Conservation (phyloP, 1,140 invertebrate genomes). For the Plectrocnemia conspersa region DNA sequence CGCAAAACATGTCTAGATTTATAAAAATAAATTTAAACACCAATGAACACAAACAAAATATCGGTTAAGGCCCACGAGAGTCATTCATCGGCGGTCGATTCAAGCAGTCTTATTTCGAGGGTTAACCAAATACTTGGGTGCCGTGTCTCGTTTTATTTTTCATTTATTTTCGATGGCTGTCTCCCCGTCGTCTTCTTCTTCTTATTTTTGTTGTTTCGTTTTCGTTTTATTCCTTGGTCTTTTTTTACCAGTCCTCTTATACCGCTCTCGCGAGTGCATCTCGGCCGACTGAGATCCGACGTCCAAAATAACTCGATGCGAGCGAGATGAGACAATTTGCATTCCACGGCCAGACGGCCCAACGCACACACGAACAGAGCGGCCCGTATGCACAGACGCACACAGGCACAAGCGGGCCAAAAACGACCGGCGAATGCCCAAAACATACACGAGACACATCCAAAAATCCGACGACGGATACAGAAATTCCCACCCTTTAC, state of each 20-base stretch:
- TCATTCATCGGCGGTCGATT: neutral
- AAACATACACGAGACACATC: too few species aligned
- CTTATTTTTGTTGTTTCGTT: conserved; percentile 10
- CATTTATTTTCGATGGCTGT: conserved; percentile 9
- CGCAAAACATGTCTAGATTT: neutral
- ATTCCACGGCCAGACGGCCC: conserved; percentile 28
- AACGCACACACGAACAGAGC: conserved; percentile 12
- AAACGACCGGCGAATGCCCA: too few species aligned
- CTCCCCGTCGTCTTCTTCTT: conserved; percentile 6
- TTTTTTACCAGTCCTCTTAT: conserved; percentile 25
- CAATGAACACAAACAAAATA: too few species aligned
- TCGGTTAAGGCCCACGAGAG: too few species aligned
- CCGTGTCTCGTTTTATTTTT: conserved; percentile 20
- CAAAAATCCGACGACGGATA: too few species aligned
- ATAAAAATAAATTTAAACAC: too few species aligned
- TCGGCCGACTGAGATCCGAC: conserved; percentile 31
- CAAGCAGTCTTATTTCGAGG: conserved; percentile 5
- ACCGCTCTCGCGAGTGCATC: conserved; percentile 26
- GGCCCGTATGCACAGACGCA: neutral
- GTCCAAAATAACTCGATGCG: conserved; percentile 34
- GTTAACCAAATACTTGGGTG: conserved; percentile 7
- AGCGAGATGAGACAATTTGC: conserved; percentile 35
- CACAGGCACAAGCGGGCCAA: too few species aligned
- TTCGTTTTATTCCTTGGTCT: conserved; percentile 20
- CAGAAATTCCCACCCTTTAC: too few species aligned